Base-by-base conservation (phyloP, 2,797 vertebrate genomes). In the Intellagama lesueurii region DNA sequence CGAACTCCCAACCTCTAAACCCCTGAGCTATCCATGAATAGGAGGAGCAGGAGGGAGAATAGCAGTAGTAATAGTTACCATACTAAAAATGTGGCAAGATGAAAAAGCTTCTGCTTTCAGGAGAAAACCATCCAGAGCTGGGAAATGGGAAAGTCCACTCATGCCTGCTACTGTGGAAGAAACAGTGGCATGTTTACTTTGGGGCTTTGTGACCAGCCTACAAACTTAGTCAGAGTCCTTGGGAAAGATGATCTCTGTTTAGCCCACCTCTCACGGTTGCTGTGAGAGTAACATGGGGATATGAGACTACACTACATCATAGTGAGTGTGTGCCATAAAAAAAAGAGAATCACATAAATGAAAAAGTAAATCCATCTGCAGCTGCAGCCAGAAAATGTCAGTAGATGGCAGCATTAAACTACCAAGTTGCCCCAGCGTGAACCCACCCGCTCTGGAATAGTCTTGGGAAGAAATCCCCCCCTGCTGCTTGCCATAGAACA, bases 331-430 rank as follows among this genome's bases (percentile, higher is more conserved):
- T 56, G 7, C 52, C 52, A 40, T 49, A 78, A 4, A 26, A 2
- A 26, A 16, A 47, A 28, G 77, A 40, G 77, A 49, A 26, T 19
- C 49, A 56, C 30, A 12, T 22, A 52, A n/a, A 79, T 17, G 7
- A 14, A 7, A 26, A 52, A 56, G 66, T 6, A 81, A 87, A 80
- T 30, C n/a, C 40, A n/a, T 68, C 9, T 66, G 64, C 35, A 64
- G 30, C 76, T 68, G 24, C 66, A 89, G 22, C 56, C 4, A 80
- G 92, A 88, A 89, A 68, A 52, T 16, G 88, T 97, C 97, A 96
- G 96, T 40, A 97, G 97, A 94, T 97, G 97, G 97, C 96, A 97
- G 96, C 94, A 95, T 94, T 89, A 78, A 80, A 91, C 0, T 76
- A 91, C 92, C 89, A 92, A 88, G 96, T 96, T 40, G n/a, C 40